A percentile compares a stretch with the other conserved stretches of the same genome.
Evolutionary conservation across 2,797 vertebrate genomes (phyloP).

Genomic region (Argentina silus): DNA sequence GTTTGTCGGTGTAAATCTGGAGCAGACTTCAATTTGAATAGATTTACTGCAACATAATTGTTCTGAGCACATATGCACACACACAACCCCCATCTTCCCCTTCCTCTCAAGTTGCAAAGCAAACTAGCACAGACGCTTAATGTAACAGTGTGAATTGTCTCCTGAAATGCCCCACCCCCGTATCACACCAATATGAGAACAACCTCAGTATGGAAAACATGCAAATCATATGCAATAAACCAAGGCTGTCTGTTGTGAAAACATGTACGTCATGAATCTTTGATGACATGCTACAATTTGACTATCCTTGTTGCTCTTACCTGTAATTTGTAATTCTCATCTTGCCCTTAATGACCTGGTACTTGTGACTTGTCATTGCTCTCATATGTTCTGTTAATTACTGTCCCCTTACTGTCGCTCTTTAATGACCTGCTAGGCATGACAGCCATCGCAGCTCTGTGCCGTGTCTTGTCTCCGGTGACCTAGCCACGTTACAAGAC

Average conservation of each 20-base stretch:
- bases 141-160: slow-evolving; percentile 13
- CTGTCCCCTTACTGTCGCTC: neutral
- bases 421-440: neutral
- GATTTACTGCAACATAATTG: slow-evolving; percentile 71
- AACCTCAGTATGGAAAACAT: slow-evolving; percentile 13
- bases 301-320: neutral
- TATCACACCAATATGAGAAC: slow-evolving; percentile 36
- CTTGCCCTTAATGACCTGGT: neutral
- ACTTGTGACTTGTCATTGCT: neutral
- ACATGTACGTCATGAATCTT: neutral
- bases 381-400: neutral
- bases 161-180: slow-evolving; percentile 1
- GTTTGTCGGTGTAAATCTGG: slow-evolving; percentile 74
- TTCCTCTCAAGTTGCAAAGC: slow-evolving; percentile 44
- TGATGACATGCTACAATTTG: neutral
- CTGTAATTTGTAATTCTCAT: neutral
- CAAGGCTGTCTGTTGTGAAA: neutral
- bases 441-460: neutral
- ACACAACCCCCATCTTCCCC: slow-evolving; percentile 31
- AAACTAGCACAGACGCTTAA: slow-evolving; percentile 44
- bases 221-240: slow-evolving; percentile 2
- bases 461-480: slow-evolving; percentile 20
- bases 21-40: slow-evolving; percentile 76
- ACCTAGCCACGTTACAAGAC: slow-evolving; percentile 59
- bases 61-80: slow-evolving; percentile 52